Evolutionary conservation across 1,140 invertebrate species (phyloP), one percentile per base, ranked within the genome.

Genomic region (Orussus abietinus): DNA sequence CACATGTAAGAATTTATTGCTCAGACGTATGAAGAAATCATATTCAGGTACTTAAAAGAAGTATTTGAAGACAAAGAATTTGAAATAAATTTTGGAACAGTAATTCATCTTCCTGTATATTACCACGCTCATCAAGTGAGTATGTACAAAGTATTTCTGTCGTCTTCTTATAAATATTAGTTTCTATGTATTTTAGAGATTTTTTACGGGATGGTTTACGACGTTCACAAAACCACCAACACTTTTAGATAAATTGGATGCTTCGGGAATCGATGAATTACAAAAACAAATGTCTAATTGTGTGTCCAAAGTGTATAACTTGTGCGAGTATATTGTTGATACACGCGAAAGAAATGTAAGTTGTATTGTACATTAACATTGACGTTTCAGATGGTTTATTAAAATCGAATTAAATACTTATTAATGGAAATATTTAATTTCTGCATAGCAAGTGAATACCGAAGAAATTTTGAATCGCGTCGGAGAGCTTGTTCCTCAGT

Each of bases 11-110:
- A 25, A 49, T 31, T n/a, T 2, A 35, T 30, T 33, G 38, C 4
- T 6, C 30, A 64, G 62, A 45, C 52, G 7, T 19, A 50, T 12
- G 60, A 63, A 29, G 51, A 59, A 30, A 47, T 53, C 18, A 62
- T 64, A 31, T 58, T 56, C 22, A 52, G 49, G 4, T 57, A 59
- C 36, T 49, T 59, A 0, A 33, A 49, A 38, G 13, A 6, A 3
- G 26, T 63, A 4, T 50, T 41, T 30, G n/a, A 19, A 9, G 17
- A 18, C 5, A 3, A 43, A 6, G 28, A 4, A 9, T 12, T 31
- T 4, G 21, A 53, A n/a, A 38, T 29, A 10, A 38, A 43, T 26
- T 29, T 64, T 7, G 44, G 31, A 1, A 49, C 13, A 32, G 30
- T 58, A 22, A 49, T 62, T 42, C 17, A 32, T 13, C 31, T 64